Evolutionary conservation across 2,888 invertebrate species (phyloP), one percentile per base, ranked within the genome.

Genomic region (Callinectes sapidus): DNA sequence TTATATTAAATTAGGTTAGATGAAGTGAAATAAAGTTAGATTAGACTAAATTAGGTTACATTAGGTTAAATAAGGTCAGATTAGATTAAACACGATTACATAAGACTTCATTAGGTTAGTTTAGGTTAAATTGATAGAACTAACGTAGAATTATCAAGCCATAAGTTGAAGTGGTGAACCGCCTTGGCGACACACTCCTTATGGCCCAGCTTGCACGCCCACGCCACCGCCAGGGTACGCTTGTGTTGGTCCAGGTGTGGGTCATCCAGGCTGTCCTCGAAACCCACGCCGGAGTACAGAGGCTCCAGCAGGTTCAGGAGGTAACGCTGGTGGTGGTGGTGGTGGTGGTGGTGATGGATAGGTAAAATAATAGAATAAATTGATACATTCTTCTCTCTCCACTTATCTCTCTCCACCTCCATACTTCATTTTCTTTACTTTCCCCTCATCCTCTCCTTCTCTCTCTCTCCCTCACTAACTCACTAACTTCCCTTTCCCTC

Each of bases 231-330:
- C 94, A 97, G 97, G 10, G 97, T 97, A 0, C 98, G 96, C 94
- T 97, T 97, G 95, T 97, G 97, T 0, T 97, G 96, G 1, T 97
- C 96, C 90, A 98, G 96, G 95, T 97, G 97, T 55, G 97, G 96
- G 95, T 97, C 97, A 39, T 96, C 96, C 0, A 96, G 95, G 0
- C 96, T 96, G 94, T 97, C 97, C n/a, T 96, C 96, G 96, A 98
- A 98, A 0, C 98, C 97, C 0, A 97, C 96, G 93, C 97, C 97
- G 16, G 96, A 96, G 92, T 98, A 98, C 2, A 98, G 96, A 13
- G 96, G 97, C 71, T 96, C 96, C 5, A 98, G 95, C 23, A 98
- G 96, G 13, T 97, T 96, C 18, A 97, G 95, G 71, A 98, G 86
- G 39, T 89, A 94, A 23, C 89, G 91, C 94, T 94, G 90, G 6